Evolutionary conservation across 2,113 vertebrate genomes (phyloP), one percentile per base, ranked within the genome.

Genomic region (Megaceryle torquata): DNA sequence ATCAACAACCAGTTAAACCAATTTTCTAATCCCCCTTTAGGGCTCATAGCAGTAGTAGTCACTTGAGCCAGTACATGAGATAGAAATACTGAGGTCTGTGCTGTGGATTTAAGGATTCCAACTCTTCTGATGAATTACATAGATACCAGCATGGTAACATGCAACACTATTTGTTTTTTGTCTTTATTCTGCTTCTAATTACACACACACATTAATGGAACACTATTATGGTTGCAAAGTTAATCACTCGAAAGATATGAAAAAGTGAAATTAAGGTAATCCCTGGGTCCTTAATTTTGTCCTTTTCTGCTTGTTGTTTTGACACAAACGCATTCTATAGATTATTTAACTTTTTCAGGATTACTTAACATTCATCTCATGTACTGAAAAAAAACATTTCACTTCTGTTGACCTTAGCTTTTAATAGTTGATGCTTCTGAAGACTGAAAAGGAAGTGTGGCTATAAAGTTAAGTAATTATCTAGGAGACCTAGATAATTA

Each of bases 331-430:
- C 2, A 0, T 53, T 69, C 70, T 89, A 18, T 44, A 85, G 59
- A 15, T 64, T 26, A 35, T 31, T 91, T 21, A 77, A 48, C 75
- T 93, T 93, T 80, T 80, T 82, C 39, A 14, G 44, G 53, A 24
- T 61, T 67, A 84, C 79, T 54, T 61, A 77, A 50, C 6, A 21
- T 21, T 75, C n/a, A 84, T 79, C 81, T 79, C 39, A 72, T 79
- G 65, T 46, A 39, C 60, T 71, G 61, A 54, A 26, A 79, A 26
- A 79, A 64, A 70, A 15, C 82, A 65, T 72, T 71, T 94, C 70
- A 29, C n/a, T 92, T 53, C 22, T 69, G 48, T 85, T 94, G 85
- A 82, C 59, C 75, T 88, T 79, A 76, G 57, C 88, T 95, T 89
- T 61, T 25, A 1, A 1, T 37, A 67, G 78, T 13, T 80, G 84